Evolutionary conservation across 2,888 invertebrate species (phyloP).

Genomic region (Pyralis farinalis): DNA sequence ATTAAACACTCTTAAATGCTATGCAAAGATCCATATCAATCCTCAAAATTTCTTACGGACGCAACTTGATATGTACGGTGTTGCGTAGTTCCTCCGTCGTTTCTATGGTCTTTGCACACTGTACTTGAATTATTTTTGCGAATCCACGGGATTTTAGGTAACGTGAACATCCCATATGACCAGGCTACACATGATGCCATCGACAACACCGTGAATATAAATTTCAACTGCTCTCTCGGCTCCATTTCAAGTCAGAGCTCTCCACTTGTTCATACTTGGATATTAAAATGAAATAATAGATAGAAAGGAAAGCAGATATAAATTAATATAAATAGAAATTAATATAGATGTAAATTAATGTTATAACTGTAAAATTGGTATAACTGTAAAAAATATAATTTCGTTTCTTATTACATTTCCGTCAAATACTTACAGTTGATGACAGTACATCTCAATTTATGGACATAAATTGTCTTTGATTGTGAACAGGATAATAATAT

Average conservation of each 20-base stretch:
- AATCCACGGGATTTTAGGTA: constrained; percentile 19
- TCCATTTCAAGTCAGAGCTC: constrained; percentile 44
- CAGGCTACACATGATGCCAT: constrained; percentile 52
- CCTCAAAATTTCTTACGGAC: background rate
- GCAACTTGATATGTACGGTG: background rate
- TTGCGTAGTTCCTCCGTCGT: constrained; percentile 27
- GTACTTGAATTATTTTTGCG: constrained; percentile 9
- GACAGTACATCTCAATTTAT: background rate
- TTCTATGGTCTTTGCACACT: constrained; percentile 20
- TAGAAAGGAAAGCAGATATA: no score
- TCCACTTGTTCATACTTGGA: constrained; percentile 30
- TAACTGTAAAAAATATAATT: no score
- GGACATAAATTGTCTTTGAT: no score
- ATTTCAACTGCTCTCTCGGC: constrained; percentile 46
- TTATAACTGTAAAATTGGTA: no score
- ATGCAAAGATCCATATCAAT: no score
- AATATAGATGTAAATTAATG: no score
- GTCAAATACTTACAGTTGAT: background rate
- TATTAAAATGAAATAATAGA: constrained; percentile 4
- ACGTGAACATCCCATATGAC: constrained; percentile 46
- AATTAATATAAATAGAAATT: no score
- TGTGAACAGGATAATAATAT: no score
- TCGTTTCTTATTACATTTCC: background rate
- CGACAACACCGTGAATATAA: constrained; percentile 46
- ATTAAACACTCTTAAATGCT: no score